Base-by-base conservation (phyloP, 2,888 invertebrate genomes). In the Pheosia gnoma region DNA sequence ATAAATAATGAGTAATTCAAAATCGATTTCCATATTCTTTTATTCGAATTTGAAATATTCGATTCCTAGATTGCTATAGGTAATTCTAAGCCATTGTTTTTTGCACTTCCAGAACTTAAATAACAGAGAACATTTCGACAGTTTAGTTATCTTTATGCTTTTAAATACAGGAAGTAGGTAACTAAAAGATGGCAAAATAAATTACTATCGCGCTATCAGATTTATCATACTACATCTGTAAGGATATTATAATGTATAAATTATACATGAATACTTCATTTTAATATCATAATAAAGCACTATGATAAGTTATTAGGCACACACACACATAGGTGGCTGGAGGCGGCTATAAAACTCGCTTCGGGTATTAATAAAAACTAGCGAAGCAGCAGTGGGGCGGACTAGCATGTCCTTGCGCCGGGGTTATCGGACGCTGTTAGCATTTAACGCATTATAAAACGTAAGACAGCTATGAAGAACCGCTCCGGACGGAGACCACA, bases 341-440 rank as follows among this genome's bases (percentile, higher is more conserved):
- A 82, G 71, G 73, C 77, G 80, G 82, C 77, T 78, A 79, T 81
- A 79, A 81, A 83, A 84, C 79, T 77, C 66, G 84, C 81, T 76
- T 59, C 70, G 68, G 79, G 79, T 78, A 73, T 71, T 72, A 80
- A 81, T 81, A 83, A 85, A 86, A 87, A 83, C 86, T 85, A 85
- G 80, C 81, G 75, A 83, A 81, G 74, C 75, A 59, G 71, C 72
- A 71, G 74, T 72, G 79, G 80, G 81, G 78, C 84, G 79, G 80
- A 77, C 89, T 86, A 88, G 86, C 77, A 71, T 88, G 90, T 91
- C 91, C 93, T 91, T 90, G 91, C 74, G 81, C 67, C 83, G 90
- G 89, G 93, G 93, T 93, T 92, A 93, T 93, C 90, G 93, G 84
- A 87, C 92, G 86, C 88, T 82, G 86, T 83, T 92, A 93, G 86